A percentile compares a stretch with the other conserved stretches of the same genome.
These are phyloP conservation scores for Drosophila bocqueti DNA, from an alignment of 1,140 invertebrate genomes.

Conservation along the genomic window DNA sequence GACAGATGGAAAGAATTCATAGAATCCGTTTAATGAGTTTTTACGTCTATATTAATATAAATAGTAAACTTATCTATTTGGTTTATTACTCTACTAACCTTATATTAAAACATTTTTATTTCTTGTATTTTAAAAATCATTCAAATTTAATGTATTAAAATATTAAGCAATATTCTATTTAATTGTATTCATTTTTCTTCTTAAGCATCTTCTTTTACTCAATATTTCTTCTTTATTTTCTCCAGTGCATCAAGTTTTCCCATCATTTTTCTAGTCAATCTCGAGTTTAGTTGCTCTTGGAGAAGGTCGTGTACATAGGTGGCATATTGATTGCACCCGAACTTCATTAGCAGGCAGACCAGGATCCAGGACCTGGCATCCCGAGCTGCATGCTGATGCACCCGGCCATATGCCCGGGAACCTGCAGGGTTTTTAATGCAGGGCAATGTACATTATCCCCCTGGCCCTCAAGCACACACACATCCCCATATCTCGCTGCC, in stretches of 20 bases:
- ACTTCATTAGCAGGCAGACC: conserved; percentile 58
- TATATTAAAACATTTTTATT: too few species aligned
- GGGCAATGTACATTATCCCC: conserved; percentile 39
- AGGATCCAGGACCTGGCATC: conserved; percentile 23
- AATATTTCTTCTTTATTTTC: neutral
- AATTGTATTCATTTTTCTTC: neutral
- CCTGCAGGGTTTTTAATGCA: conserved; percentile 60
- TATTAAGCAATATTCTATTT: neutral
- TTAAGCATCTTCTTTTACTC: neutral
- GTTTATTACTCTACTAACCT: too few species aligned
- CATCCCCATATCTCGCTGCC: neutral
- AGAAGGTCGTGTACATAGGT: conserved; percentile 47
- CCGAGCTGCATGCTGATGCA: conserved; percentile 66
- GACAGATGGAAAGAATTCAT: neutral
- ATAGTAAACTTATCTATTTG: too few species aligned
- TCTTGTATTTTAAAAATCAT: too few species aligned
- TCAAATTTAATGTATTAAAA: neutral
- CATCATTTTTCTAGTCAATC: conserved; percentile 31
- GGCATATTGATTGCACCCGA: conserved; percentile 65
- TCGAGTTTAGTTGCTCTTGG: conserved; percentile 37
- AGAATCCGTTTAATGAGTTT: neutral
- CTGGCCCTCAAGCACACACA: neutral
- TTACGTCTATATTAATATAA: too few species aligned
- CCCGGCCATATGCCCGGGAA: conserved; percentile 50
- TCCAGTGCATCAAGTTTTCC: conserved; percentile 11